Conservation (phyloP, 2,113 vertebrate genomes). For the Aramus guarauna region DNA sequence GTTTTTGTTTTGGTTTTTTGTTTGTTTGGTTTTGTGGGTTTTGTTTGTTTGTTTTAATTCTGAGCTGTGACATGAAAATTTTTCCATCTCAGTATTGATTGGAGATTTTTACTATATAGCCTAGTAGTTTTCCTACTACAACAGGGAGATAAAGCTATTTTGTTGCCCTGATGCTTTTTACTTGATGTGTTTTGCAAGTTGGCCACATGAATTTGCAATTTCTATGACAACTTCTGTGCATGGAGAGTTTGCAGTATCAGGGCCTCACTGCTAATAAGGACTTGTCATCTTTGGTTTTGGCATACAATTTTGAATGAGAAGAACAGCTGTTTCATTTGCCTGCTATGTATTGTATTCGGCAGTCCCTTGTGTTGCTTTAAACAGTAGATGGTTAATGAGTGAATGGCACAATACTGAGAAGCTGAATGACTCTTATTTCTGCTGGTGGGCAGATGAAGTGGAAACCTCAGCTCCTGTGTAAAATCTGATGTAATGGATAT, state of each 20-base stretch:
- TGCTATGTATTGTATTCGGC: background rate
- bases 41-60: background rate
- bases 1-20: rapidly evolving
- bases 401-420: background rate
- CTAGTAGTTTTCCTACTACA: background rate
- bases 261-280: background rate
- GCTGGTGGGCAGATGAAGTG: background rate
- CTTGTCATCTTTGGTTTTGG: background rate
- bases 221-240: background rate
- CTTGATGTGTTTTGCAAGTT: background rate
- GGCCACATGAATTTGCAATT: rapidly evolving
- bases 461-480: background rate
- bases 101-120: background rate
- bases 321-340: background rate
- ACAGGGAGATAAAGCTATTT: background rate
- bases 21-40: no score
- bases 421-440: background rate
- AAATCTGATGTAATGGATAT: background rate
- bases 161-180: background rate
- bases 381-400: background rate
- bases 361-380: background rate
- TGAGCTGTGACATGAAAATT: background rate
- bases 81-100: background rate
- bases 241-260: background rate
- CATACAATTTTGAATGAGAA: background rate